Evolutionary conservation across 2,888 invertebrate genomes (phyloP).

Genomic region (Philonicus albiceps): DNA sequence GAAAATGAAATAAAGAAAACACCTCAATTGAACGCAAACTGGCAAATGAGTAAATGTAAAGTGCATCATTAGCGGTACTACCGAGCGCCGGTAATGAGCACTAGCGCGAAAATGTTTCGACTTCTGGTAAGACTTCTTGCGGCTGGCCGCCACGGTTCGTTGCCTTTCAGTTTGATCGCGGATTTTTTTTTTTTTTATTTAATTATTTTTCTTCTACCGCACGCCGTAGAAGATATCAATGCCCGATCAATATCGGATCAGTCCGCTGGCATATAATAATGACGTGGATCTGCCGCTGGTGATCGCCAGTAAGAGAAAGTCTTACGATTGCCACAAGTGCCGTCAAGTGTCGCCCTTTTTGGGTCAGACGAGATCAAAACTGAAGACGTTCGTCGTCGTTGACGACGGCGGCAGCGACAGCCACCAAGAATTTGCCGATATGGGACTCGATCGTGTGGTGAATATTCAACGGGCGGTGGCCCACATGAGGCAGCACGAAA

Average conservation of each 20-base stretch:
- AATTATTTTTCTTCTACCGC: background rate
- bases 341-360: background rate
- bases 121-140: background rate
- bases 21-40: background rate
- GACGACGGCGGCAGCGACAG: too few species aligned
- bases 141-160: background rate
- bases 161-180: background rate
- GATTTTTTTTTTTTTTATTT: background rate
- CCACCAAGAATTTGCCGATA: background rate
- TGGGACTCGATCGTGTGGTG: background rate
- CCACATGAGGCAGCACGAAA: background rate
- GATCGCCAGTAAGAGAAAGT: conserved; percentile 12
- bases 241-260: background rate
- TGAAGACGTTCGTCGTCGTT: background rate
- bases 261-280: background rate
- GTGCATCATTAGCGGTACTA: background rate
- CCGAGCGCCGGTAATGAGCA: background rate
- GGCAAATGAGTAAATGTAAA: background rate
- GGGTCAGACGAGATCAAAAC: conserved; percentile 21
- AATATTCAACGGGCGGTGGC: background rate
- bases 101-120: background rate
- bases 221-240: background rate
- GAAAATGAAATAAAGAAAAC: background rate
- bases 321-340: background rate
- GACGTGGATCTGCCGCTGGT: background rate